Evolutionary conservation across 2,888 invertebrate species (phyloP).

Genomic region (Rhabditophanes sp.): DNA sequence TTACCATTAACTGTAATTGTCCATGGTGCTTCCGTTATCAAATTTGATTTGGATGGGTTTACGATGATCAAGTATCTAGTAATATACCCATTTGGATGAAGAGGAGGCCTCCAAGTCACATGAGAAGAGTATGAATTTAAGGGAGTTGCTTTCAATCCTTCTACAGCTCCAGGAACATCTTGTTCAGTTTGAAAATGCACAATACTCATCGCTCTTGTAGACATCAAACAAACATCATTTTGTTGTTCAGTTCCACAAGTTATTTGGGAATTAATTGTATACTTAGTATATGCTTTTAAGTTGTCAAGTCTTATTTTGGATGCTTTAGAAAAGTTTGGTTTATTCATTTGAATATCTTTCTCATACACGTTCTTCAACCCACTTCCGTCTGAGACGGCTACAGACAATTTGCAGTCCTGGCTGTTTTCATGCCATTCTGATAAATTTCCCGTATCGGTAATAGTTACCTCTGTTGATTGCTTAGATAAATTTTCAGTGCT

Average conservation of each 20-base stretch:
- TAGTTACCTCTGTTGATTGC: conserved; percentile 5
- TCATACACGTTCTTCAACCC: no score
- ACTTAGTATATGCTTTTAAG: conserved; percentile 21
- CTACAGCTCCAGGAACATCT: conserved; percentile 32
- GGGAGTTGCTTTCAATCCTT: conserved; percentile 11
- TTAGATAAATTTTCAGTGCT: conserved; percentile 18
- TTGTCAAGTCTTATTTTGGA: no score
- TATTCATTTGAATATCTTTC: no score
- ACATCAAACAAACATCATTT: conserved; percentile 3
- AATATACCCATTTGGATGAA: conserved; percentile 34
- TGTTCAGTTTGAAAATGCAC: conserved; percentile 4
- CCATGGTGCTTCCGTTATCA: not conserved
- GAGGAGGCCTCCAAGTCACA: conserved; percentile 30
- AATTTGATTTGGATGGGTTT: no score
- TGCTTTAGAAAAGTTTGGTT: no score
- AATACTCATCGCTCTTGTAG: not conserved
- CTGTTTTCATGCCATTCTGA: conserved; percentile 1
- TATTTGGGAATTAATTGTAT: conserved; percentile 31
- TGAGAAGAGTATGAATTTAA: conserved; percentile 34
- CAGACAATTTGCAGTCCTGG: conserved; percentile 4
- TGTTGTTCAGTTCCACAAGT: conserved; percentile 1
- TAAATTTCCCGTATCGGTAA: conserved; percentile 4
- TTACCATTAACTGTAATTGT: not conserved
- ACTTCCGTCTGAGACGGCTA: conserved; percentile 6
- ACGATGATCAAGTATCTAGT: conserved; percentile 30